Evolutionary conservation across 2,888 invertebrate species (phyloP).

Genomic region (Oscheius sp.): DNA sequence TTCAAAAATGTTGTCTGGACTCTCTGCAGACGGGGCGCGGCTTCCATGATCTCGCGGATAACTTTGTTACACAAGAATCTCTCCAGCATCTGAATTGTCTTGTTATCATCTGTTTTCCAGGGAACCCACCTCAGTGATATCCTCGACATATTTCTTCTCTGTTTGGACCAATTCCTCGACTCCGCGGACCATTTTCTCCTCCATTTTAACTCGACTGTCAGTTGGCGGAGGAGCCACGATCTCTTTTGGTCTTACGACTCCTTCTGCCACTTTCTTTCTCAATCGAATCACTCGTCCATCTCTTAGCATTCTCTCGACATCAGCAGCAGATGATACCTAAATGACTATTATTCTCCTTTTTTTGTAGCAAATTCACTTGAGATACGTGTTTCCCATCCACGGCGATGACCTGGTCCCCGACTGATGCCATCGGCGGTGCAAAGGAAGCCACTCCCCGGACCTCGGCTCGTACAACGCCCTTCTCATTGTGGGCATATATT

Average conservation of each 20-base stretch:
- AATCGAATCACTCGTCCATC: slow-evolving; percentile 54
- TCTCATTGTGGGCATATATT: slow-evolving; percentile 58
- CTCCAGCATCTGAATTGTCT: slow-evolving; percentile 49
- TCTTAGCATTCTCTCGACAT: slow-evolving; percentile 56
- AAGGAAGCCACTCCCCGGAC: slow-evolving; percentile 57
- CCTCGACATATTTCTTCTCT: slow-evolving; percentile 59
- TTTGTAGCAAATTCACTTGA: neutral
- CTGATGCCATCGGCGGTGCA: slow-evolving; percentile 48
- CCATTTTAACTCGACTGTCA: slow-evolving; percentile 30
- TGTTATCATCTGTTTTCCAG: neutral
- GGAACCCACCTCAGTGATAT: slow-evolving; percentile 50
- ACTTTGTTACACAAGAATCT: slow-evolving; percentile 47
- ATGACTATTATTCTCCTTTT: neutral
- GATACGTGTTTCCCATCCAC: slow-evolving; percentile 57
- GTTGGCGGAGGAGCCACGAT: slow-evolving; percentile 33
- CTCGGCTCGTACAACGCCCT: slow-evolving; percentile 53
- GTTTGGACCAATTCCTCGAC: slow-evolving; percentile 56
- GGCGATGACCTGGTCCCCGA: slow-evolving; percentile 55
- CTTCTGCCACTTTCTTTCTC: slow-evolving; percentile 26
- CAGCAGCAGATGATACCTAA: slow-evolving; percentile 49
- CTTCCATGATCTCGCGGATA: slow-evolving; percentile 55
- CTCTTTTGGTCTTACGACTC: neutral
- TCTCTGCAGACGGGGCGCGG: slow-evolving; percentile 46
- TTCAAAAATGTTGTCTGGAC: slow-evolving; percentile 53
- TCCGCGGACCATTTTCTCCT: slow-evolving; percentile 49